Evolutionary conservation across 2,113 vertebrate genomes (phyloP).

Genomic region (Prunella fulvescens): DNA sequence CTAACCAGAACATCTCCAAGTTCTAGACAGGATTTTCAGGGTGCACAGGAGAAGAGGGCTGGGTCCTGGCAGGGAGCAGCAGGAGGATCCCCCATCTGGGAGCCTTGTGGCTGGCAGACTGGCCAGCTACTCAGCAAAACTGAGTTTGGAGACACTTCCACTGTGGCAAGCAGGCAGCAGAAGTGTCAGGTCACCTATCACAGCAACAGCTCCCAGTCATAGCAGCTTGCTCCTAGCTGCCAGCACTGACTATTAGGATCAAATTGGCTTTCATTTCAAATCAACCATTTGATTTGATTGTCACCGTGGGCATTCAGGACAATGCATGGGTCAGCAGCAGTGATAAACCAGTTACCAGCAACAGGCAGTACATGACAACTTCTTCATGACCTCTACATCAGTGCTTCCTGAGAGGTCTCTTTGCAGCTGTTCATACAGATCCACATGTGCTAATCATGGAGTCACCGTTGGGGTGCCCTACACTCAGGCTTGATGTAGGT

Average conservation of each 20-base stretch:
- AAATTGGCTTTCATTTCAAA: not conserved
- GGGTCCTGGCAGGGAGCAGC: not conserved
- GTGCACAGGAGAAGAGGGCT: not conserved
- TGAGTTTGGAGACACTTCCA: not conserved
- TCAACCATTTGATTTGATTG: not conserved
- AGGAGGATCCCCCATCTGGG: rapidly evolving
- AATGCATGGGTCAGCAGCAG: not conserved
- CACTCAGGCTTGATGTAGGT: rapidly evolving
- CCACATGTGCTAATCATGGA: rapidly evolving
- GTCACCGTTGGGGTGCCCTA: not conserved
- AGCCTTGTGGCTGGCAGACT: not conserved
- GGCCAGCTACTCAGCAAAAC: not conserved
- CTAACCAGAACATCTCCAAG: rapidly evolving
- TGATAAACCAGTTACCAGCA: not conserved
- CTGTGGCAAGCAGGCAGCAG: not conserved
- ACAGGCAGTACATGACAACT: not conserved
- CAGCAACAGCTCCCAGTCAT: not conserved
- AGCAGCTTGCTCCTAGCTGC: not conserved
- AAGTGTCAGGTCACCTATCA: not conserved
- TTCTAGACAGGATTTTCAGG: not conserved
- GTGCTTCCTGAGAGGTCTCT: not conserved
- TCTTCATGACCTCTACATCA: not conserved
- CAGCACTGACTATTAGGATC: not conserved
- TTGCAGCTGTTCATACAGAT: not conserved
- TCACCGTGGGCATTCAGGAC: not conserved